Evolutionary conservation across 2,888 invertebrate genomes (phyloP), one percentile per base, ranked within the genome.

Genomic region (Oscheius sp.): DNA sequence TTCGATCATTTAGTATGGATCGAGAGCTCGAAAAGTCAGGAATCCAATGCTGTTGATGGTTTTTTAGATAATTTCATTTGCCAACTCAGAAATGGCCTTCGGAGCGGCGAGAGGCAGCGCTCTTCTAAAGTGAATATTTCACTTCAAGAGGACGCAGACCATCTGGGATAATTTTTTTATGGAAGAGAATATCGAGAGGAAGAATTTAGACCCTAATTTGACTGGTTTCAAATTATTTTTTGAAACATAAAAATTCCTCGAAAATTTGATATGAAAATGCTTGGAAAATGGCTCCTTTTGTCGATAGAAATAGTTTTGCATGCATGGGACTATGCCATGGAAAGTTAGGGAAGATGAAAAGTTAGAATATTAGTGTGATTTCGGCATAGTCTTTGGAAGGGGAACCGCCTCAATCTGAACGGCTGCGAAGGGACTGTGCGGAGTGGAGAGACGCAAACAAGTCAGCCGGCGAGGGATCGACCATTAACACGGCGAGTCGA

Each of bases 381-480:
- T 52, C 52, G 66, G 52, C 66, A 66, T 66, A 66, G 66, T 66
- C 66, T 66, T 52, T 66, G 25, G 52, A 29, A 66, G 52, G 52
- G 43, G 61, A 61, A 49, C 66, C 66, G 66, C 66, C 66, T 66
- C 66, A 66, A 66, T 52, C 66, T 66, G 66, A 66, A 46, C 66
- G 66, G 66, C 49, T n/a, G 52, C 27, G 49, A 66, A n/a, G 49
- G 49, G 27, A 66, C 25, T 9, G 18, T n/a, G 29, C 27, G 16
- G 52, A 29, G 18, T 29, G 27, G 52, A 52, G 66, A 66, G 66
- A 66, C 66, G 66, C 66, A 66, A 66, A 66, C 66, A 66, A 66
- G 66, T 66, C 66, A 52, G 66, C 27, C 18, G 52, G 52, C 16
- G 27, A 66, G 49, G 23, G 66, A 52, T n/a, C 46, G 7, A 27